Percentiles rank a stretch among this genome's conserved stretches.
These are phyloP conservation scores for Sander lucioperca DNA, from an alignment of 2,113 vertebrate species.

Conservation along the genomic window DNA sequence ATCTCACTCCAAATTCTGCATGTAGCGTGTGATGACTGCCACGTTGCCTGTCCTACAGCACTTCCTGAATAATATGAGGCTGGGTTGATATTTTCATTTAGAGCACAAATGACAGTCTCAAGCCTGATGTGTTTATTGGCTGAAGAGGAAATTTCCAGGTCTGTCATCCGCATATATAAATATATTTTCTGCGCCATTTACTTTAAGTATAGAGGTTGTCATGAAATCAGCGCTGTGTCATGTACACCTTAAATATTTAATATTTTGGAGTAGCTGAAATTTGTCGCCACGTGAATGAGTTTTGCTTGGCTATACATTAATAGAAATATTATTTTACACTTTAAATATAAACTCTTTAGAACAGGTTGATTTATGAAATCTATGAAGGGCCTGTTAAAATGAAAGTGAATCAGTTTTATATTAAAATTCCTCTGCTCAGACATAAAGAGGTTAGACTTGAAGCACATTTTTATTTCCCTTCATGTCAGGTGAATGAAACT, in stretches of 20 bases:
- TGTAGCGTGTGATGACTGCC: slow-evolving; percentile 67
- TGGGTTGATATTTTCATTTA: slow-evolving; percentile 68
- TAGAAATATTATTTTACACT: slow-evolving; percentile 33
- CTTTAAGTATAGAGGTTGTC: slow-evolving; percentile 60
- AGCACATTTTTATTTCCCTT: slow-evolving; percentile 12
- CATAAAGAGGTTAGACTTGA: background rate
- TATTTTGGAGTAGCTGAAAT: slow-evolving; percentile 56
- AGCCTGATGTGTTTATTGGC: slow-evolving; percentile 74
- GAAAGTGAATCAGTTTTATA: slow-evolving; percentile 7
- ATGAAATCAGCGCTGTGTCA: slow-evolving; percentile 75
- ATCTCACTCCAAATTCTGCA: slow-evolving; percentile 66
- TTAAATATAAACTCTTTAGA: slow-evolving; percentile 7
- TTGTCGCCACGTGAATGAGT: slow-evolving; percentile 46
- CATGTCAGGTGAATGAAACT: background rate
- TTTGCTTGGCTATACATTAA: slow-evolving; percentile 4
- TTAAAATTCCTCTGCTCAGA: slow-evolving; percentile 13
- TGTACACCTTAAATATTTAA: slow-evolving; percentile 75
- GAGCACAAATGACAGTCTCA: slow-evolving; percentile 71
- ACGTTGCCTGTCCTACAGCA: slow-evolving; percentile 74
- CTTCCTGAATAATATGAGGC: slow-evolving; percentile 72
- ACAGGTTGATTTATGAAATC: slow-evolving; percentile 23
- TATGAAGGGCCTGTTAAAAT: slow-evolving; percentile 21
- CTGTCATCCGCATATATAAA: slow-evolving; percentile 76
- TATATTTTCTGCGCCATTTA: slow-evolving; percentile 80
- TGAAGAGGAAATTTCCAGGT: slow-evolving; percentile 62